A percentile compares a stretch with the other conserved stretches of the same genome.
Conservation (phyloP, 2,888 invertebrate genomes). For the Cantharis nigra region DNA sequence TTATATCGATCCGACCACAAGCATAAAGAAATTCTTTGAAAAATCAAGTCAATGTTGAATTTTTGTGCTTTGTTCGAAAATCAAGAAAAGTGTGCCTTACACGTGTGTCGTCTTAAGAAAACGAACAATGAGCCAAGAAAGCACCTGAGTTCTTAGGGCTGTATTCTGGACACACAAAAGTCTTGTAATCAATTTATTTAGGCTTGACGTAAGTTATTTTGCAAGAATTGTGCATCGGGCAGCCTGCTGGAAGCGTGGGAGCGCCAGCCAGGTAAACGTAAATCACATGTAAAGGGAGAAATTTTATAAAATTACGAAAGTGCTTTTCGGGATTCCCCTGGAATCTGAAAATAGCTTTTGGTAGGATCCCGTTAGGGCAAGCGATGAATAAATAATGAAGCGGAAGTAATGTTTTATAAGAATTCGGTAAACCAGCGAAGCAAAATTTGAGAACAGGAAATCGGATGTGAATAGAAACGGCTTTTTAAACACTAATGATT, state of each 20-base stretch:
- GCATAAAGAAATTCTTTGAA: background rate
- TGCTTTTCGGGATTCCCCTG: background rate
- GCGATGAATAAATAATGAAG: background rate
- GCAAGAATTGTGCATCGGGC: constrained; percentile 3
- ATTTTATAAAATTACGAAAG: background rate
- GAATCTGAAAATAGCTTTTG: background rate
- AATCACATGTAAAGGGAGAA: background rate
- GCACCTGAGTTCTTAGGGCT: constrained; percentile 31
- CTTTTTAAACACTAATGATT: background rate
- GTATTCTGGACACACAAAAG: constrained; percentile 5
- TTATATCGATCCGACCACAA: background rate
- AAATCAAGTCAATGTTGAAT: background rate
- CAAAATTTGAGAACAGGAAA: background rate
- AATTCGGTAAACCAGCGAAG: background rate
- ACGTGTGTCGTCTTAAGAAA: constrained; percentile 28
- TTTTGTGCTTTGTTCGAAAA: background rate
- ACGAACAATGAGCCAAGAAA: constrained; percentile 28
- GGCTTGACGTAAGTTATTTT: constrained; percentile 28
- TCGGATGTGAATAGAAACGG: background rate
- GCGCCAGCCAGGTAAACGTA: background rate
- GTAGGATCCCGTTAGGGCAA: background rate
- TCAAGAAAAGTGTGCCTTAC: constrained; percentile 33
- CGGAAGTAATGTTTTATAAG: background rate
- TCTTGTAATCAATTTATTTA: constrained; percentile 12
- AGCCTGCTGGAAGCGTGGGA: background rate